Evolutionary conservation across 2,113 vertebrate genomes (phyloP).

Genomic region (Fulica atra): DNA sequence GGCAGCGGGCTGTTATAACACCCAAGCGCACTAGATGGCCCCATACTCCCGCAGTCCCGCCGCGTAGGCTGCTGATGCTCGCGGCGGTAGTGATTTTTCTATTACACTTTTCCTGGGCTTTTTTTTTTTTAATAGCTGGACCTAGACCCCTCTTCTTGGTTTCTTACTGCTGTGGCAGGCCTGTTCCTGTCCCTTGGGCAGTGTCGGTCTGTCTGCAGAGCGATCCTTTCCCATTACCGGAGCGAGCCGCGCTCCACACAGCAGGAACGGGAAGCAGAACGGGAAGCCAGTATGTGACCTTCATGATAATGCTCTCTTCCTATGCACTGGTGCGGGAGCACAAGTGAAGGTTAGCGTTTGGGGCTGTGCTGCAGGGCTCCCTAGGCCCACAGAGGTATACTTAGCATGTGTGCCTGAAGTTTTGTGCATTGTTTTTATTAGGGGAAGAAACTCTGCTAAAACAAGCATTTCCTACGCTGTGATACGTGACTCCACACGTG

Average conservation of each 20-base stretch:
- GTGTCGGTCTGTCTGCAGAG: fast-evolving
- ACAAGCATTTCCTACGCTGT: background rate
- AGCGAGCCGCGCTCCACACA: background rate
- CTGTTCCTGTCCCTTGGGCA: background rate
- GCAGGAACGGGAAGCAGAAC: background rate
- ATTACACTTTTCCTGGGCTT: background rate
- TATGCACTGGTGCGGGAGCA: background rate
- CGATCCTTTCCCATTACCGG: background rate
- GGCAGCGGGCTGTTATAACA: background rate
- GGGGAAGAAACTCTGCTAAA: background rate
- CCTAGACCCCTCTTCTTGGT: background rate
- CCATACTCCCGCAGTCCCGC: background rate
- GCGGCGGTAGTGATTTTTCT: background rate
- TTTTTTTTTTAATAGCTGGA: background rate
- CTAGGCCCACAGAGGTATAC: background rate
- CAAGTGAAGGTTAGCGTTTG: background rate
- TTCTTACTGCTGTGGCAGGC: background rate
- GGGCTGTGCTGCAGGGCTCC: background rate
- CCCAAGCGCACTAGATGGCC: conserved; percentile 65
- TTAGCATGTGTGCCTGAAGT: background rate
- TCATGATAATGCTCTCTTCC: background rate
- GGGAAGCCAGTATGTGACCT: background rate
- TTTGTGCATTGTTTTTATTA: background rate
- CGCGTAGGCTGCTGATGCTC: background rate
- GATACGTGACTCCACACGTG: background rate